Conservation (phyloP, 2,888 invertebrate genomes). For the Elmis aenea region DNA sequence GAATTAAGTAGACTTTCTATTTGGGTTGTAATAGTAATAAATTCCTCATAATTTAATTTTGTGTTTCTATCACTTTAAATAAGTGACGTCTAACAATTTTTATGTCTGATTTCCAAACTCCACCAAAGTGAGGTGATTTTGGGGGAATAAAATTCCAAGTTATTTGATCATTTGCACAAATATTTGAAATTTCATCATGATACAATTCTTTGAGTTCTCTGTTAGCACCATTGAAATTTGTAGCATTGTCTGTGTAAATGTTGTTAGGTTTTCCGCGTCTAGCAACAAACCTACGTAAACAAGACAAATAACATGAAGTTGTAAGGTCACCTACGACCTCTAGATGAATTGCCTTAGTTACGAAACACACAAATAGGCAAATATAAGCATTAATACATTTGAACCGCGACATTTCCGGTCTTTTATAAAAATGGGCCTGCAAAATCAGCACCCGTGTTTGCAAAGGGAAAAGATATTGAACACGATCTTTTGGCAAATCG, state of each 20-base stretch:
- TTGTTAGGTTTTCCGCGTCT: conserved; percentile 19
- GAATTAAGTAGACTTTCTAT: too few species aligned
- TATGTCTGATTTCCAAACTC: too few species aligned
- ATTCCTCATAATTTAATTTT: too few species aligned
- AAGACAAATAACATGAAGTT: conserved; percentile 15
- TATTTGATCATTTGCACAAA: too few species aligned
- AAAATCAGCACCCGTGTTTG: conserved; percentile 26
- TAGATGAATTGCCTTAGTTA: conserved; percentile 22
- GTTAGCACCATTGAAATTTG: conserved; percentile 23
- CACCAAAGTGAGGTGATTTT: too few species aligned
- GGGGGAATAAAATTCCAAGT: too few species aligned
- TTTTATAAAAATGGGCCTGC: conserved; percentile 29
- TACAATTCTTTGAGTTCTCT: conserved; percentile 16
- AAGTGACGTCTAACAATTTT: too few species aligned
- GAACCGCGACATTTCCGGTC: conserved; percentile 20
- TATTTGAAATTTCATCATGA: too few species aligned
- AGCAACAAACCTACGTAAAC: conserved; percentile 21
- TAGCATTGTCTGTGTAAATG: conserved; percentile 24
- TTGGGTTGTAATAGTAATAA: too few species aligned
- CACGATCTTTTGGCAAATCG: conserved; percentile 23
- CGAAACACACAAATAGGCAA: conserved; percentile 26
- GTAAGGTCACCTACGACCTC: conserved; percentile 19
- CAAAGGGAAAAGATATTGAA: conserved; percentile 23
- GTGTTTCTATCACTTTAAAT: too few species aligned
- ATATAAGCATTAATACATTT: conserved; percentile 23